Base-by-base conservation (phyloP, 2,797 vertebrate species). In the Acipenser oxyrinchus region DNA sequence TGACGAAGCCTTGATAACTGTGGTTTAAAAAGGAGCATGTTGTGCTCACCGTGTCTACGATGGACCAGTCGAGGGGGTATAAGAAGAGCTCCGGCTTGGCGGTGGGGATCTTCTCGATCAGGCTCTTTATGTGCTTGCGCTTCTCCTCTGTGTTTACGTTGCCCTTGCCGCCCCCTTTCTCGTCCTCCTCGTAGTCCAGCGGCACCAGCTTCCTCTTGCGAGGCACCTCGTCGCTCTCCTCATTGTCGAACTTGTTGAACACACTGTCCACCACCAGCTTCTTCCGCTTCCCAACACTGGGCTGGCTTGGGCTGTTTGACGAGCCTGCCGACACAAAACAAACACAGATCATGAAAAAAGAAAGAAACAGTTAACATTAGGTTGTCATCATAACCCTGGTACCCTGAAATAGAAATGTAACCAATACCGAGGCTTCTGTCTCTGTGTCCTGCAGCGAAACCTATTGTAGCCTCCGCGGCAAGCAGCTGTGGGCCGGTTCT, bases 21-120 rank as follows among this genome's bases (percentile, higher is more conserved):
- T n/a, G 15, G 23, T 37, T 37, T 37, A 37, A 37, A 37, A 37
- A 37, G 23, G 23, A 2, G 1, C 23, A 2, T 37, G 23, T 37
- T 37, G 23, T 37, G 86, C 88, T 87, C 79, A 91, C 90, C 61
- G 88, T 88, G 83, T 91, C 90, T 73, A 91, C 90, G 84, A 91
- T 91, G 65, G 90, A 90, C 90, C 97, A 99, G 81, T 99, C 97
- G 66, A 99, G 86, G 2, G 93, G 92, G 88, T 98, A 99, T 69
- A 92, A 93, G 81, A 99, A 99, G 63, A 99, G 93, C 81, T 99
- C 97, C 0, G 95, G 94, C 83, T 99, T 99, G 52, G 89, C 95
- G 1, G 97, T 99, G 61, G 97, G 97, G 55, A 99, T 99, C 86
- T 99, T 98, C 79, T 99, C 97, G 18, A 99, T 99, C 13, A 99